Percentiles rank a stretch among this genome's conserved stretches.
Conservation (phyloP, 2,888 invertebrate species). For the Papilio gigon region DNA sequence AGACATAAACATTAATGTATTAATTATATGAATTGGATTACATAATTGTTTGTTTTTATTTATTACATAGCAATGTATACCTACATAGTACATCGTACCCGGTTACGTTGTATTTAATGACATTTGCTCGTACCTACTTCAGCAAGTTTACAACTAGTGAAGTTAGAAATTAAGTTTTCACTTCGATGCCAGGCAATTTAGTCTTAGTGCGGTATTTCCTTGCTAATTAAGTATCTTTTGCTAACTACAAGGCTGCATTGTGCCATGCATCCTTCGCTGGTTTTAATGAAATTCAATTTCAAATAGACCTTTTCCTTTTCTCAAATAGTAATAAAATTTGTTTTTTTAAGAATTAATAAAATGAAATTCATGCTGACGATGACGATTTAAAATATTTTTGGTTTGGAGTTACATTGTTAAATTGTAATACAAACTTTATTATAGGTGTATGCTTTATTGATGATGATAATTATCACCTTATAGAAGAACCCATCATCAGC, state of each 20-base stretch:
- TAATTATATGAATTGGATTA: too few relatives aligned
- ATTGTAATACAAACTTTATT: too few relatives aligned
- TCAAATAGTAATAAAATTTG: background rate
- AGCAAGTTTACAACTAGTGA: slow-evolving; percentile 34
- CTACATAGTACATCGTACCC: too few relatives aligned
- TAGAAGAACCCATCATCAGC: too few relatives aligned
- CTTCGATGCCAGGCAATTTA: slow-evolving; percentile 41
- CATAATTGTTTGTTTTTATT: background rate
- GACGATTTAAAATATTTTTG: too few relatives aligned
- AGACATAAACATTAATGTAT: too few relatives aligned
- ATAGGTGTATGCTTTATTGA: too few relatives aligned
- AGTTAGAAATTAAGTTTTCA: slow-evolving; percentile 41
- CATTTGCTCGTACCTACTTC: slow-evolving; percentile 9
- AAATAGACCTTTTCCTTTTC: background rate
- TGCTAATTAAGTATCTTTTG: slow-evolving; percentile 41
- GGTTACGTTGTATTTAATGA: background rate
- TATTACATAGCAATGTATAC: too few relatives aligned
- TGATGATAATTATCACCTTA: too few relatives aligned
- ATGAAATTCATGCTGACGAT: background rate
- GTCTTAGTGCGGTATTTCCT: slow-evolving; percentile 40
- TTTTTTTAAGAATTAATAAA: background rate
- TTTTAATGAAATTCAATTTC: slow-evolving; percentile 39
- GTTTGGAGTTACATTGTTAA: too few relatives aligned
- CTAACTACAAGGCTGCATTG: slow-evolving; percentile 41
- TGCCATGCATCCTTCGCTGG: slow-evolving; percentile 34